Percentiles rank a stretch among this genome's conserved stretches.
Evolutionary conservation across 1,140 invertebrate genomes (phyloP).

Genomic region (Acromyrmex echinatior): DNA sequence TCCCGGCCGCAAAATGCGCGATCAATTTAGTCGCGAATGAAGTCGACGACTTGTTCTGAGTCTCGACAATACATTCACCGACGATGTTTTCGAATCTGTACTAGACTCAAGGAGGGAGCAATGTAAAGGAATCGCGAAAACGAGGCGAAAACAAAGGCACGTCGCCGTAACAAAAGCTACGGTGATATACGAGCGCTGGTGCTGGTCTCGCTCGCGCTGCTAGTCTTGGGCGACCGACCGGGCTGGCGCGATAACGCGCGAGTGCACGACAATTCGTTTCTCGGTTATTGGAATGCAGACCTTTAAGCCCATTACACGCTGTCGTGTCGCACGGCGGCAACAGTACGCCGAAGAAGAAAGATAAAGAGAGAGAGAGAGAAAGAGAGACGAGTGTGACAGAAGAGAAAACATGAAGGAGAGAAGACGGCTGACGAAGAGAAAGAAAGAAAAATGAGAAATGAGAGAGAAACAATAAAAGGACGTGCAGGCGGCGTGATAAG

Average conservation of each 20-base stretch:
- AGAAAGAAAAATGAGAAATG: conserved; percentile 45
- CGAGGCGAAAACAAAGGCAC: conserved; percentile 80
- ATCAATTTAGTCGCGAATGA: conserved; percentile 8
- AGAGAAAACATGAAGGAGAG: neutral
- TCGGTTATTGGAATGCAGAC: conserved; percentile 68
- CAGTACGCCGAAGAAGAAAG: neutral
- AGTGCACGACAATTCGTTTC: conserved; percentile 76
- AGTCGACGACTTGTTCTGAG: conserved; percentile 24
- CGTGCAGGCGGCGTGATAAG: conserved; percentile 58
- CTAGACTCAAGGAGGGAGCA: neutral
- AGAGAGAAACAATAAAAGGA: conserved; percentile 54
- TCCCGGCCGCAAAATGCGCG: neutral
- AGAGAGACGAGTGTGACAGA: neutral
- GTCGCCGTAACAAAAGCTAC: conserved; percentile 77
- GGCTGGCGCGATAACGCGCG: conserved; percentile 68
- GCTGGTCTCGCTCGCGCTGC: neutral
- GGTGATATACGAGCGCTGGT: conserved; percentile 76
- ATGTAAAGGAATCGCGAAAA: conserved; percentile 75
- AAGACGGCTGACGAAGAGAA: neutral
- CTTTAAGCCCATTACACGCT: conserved; percentile 56
- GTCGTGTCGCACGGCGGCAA: conserved; percentile 18
- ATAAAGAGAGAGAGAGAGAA: conserved; percentile 8
- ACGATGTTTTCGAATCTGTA: conserved; percentile 32
- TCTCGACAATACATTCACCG: conserved; percentile 10
- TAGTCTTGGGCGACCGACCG: conserved; percentile 53